Percentiles rank a stretch among this genome's conserved stretches.
phyloP scores from a whole-genome alignment of 1,140 invertebrate species.

The roundworm (Caenorhabditis elegans) region WBcel235 BX284606.5:13085001-13085500 shows the following conservation, averaged over 20 bases:
- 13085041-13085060: neutral
- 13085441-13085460: neutral
- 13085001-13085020: neutral
- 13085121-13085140: conserved; percentile 17
- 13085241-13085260: neutral
- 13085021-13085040: neutral
- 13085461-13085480: neutral
- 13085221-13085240: neutral
- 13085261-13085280: neutral
- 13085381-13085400: conserved; percentile 46
- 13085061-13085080: conserved; percentile 13
- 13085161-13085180: neutral
- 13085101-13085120: neutral
- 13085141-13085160: neutral
- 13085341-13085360: conserved; percentile 26
- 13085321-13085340: conserved; percentile 40
- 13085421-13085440: conserved; percentile 41
- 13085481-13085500: conserved; percentile 31
- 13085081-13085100: neutral
- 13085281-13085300: no score
- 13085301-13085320: no score
- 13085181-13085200: neutral
- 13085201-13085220: neutral
- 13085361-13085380: conserved; percentile 38
- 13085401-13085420: conserved; percentile 44